phyloP scores from a whole-genome alignment of 2,888 invertebrate genomes.

The Heliconius ismenius region DNA sequence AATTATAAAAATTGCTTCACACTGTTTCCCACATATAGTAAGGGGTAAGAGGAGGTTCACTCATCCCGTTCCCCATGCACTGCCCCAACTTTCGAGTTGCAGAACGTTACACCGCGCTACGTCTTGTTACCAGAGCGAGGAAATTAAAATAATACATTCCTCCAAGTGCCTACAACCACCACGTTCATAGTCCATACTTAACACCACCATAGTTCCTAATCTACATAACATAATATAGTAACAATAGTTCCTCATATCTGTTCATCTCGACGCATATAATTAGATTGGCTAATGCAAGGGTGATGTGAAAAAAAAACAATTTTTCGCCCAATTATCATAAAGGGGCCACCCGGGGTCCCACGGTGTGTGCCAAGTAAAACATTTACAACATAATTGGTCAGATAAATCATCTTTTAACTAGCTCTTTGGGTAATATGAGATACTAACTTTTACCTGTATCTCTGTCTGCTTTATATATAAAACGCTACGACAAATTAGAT shows the following conservation, averaged over 20 bases:
- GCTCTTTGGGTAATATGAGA: neutral
- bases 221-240: neutral
- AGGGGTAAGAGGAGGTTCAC: neutral
- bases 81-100: too few species aligned
- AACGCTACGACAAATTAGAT: neutral
- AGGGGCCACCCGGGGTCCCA: conserved; percentile 36
- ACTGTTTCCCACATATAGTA: neutral
- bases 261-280: conserved; percentile 27
- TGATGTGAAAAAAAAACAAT: conserved; percentile 31
- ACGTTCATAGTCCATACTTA: too few species aligned
- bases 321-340: conserved; percentile 37
- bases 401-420: conserved; percentile 14
- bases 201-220: neutral
- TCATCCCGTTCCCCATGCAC: too few species aligned
- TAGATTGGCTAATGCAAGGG: conserved; percentile 27
- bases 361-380: conserved; percentile 28
- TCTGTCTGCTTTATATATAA: neutral
- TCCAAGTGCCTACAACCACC: neutral
- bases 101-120: too few species aligned
- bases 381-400: conserved; percentile 31
- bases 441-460: neutral
- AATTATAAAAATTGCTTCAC: neutral
- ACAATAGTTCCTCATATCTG: conserved; percentile 5
- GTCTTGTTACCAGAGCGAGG: too few species aligned
- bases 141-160: neutral